Evolutionary conservation across 2,797 vertebrate species (phyloP), one percentile per base, ranked within the genome.

Genomic region (Prunella strophiata): DNA sequence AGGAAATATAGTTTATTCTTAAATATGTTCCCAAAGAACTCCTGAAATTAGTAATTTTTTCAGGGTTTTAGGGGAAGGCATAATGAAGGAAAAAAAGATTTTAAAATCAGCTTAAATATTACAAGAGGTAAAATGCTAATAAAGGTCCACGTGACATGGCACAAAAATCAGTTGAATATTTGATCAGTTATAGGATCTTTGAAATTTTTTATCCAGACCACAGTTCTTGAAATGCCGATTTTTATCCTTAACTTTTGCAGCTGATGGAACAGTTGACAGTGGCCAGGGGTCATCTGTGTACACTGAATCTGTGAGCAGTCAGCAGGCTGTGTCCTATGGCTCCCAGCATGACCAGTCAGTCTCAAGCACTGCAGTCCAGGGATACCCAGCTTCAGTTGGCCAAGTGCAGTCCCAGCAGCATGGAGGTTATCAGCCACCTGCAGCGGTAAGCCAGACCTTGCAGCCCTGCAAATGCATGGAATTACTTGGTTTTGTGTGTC

Each of bases 281-380:
- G 98, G 99, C 81, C 99, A 99, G 91, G 98, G 99, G 18, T 99
- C 99, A 11, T 99, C 98, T 1, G 96, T 99, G 72, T 99, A 99
- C 96, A 98, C 98, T 0, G 99, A 99, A 88, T 98, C 98, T 94
- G 97, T 98, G 90, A 98, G 98, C 97, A 98, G 98, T 73, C 99
- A 99, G 79, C 98, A 98, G 96, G 97, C 97, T 63, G 98, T 99
- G 98, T 99, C 99, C 0, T 99, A 99, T 89, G 98, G 98, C 73
- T 98, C 99, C 93, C 98, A 98, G 51, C 98, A 98, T 8, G 98
- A 98, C 77, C 99, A 98, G 95, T 78, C 98, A 54, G 97, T 98
- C 92, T 97, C 98, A 66, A 96, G 96, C 91, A 89, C 96, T 72
- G 93, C 97, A 65, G 95, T 97, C 57, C 96, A 98, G 67, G 98